Evolutionary conservation across 2,888 invertebrate species (phyloP).

Genomic region (Plebejus argus): DNA sequence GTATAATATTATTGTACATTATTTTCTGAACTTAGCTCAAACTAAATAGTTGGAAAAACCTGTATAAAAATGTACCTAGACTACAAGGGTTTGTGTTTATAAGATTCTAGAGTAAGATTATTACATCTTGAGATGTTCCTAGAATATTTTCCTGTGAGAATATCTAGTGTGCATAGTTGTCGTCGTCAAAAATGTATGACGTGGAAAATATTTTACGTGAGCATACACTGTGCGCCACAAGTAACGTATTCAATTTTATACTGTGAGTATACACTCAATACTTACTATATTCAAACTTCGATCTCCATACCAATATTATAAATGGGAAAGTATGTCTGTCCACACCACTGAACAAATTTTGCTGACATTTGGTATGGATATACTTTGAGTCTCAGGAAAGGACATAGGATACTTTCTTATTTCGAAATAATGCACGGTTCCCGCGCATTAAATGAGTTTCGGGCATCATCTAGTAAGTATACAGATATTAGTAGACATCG

Average conservation of each 20-base stretch:
- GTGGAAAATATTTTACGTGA: slow-evolving; percentile 26
- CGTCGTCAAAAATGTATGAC: slow-evolving; percentile 15
- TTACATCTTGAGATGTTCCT: slow-evolving; percentile 7
- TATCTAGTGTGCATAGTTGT: slow-evolving; percentile 13
- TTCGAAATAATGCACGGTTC: too few relatives aligned
- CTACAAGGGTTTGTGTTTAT: neutral
- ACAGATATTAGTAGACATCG: too few relatives aligned
- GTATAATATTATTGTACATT: too few relatives aligned
- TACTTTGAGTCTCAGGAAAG: too few relatives aligned
- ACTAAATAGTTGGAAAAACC: neutral
- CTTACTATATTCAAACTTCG: too few relatives aligned
- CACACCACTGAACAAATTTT: neutral
- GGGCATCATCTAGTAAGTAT: too few relatives aligned
- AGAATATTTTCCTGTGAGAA: slow-evolving; percentile 13
- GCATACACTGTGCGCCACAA: neutral
- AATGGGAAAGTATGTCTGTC: neutral
- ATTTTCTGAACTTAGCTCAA: neutral
- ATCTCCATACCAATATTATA: too few relatives aligned
- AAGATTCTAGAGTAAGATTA: slow-evolving; percentile 12
- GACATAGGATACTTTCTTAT: too few relatives aligned
- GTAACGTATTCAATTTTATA: slow-evolving; percentile 15
- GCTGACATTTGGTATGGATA: too few relatives aligned
- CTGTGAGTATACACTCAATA: neutral
- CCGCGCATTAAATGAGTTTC: too few relatives aligned
- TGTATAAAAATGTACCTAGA: neutral